phyloP scores from a whole-genome alignment of 2,113 vertebrate genomes.

The Entomyzon cyanotis region DNA sequence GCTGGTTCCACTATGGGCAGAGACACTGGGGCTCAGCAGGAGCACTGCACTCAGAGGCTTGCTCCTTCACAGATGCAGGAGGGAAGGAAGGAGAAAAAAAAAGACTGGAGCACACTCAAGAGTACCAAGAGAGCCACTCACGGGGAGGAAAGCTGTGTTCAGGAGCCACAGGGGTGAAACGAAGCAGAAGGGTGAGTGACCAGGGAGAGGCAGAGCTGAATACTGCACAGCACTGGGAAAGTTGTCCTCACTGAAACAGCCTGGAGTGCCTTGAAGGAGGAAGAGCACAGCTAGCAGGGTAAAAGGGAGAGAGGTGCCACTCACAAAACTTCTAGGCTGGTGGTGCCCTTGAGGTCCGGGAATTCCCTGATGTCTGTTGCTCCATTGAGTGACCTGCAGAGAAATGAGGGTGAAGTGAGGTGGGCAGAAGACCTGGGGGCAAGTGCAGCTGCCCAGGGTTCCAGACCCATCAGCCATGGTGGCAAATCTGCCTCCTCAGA shows the following conservation, averaged over 20 bases:
- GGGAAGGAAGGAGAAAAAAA: neutral
- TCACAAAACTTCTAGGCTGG: constrained; percentile 92
- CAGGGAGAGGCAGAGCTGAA: constrained; percentile 45
- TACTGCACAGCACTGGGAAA: constrained; percentile 5
- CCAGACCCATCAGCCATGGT: neutral
- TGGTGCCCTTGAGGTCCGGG: constrained; percentile 93
- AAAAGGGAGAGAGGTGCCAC: constrained; percentile 59
- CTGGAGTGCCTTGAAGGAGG: neutral
- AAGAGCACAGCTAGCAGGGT: constrained; percentile 12
- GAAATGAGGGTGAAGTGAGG: neutral
- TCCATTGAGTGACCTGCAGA: constrained; percentile 88
- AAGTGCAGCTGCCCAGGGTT: neutral
- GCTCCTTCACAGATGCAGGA: neutral
- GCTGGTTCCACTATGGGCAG: neutral
- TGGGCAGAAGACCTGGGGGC: neutral
- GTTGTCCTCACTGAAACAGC: constrained; percentile 15
- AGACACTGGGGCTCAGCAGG: neutral
- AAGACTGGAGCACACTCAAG: neutral
- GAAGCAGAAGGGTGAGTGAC: constrained; percentile 37
- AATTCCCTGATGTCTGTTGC: constrained; percentile 88
- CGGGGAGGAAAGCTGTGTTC: constrained; percentile 4
- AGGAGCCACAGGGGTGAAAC: constrained; percentile 44
- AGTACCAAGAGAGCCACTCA: neutral
- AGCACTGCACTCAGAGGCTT: neutral
- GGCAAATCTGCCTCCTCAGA: neutral